These are phyloP conservation scores for Arctocebus calabarensis DNA, from an alignment of 2,797 vertebrate species.

Conservation along the genomic window DNA sequence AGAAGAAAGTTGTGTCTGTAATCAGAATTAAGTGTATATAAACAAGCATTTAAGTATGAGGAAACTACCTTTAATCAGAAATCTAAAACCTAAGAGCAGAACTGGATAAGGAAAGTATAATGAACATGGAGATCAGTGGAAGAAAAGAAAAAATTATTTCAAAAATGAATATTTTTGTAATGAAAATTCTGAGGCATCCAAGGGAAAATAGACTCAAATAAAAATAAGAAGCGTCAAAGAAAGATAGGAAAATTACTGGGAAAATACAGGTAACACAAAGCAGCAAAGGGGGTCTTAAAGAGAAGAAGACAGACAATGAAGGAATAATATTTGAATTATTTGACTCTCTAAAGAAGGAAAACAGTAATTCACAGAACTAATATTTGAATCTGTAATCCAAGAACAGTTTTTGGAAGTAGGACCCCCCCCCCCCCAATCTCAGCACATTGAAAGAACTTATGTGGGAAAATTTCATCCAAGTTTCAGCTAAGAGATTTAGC, in stretches of 20 bases:
- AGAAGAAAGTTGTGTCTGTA: neutral
- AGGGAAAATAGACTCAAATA: neutral
- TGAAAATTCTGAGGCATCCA: neutral
- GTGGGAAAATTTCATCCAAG: neutral
- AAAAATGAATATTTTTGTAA: neutral
- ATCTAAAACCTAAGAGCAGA: conserved; percentile 2
- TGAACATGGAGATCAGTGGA: neutral
- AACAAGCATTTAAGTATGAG: neutral
- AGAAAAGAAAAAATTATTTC: neutral
- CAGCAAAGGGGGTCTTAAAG: neutral
- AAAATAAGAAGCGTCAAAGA: neutral
- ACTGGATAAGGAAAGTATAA: neutral
- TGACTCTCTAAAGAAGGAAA: neutral
- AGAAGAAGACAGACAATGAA: neutral
- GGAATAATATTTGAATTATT: neutral
- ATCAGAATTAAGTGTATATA: neutral
- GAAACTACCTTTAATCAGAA: neutral
- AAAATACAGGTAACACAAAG: neutral
- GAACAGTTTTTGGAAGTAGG: neutral
- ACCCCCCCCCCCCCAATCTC: neutral
- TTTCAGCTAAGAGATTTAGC: neutral
- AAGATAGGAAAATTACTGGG: neutral
- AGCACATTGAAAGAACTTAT: neutral
- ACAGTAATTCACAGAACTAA: neutral
- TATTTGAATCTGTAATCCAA: neutral